Conservation (phyloP, 2,888 invertebrate species). For the Cheilosia variabilis region DNA sequence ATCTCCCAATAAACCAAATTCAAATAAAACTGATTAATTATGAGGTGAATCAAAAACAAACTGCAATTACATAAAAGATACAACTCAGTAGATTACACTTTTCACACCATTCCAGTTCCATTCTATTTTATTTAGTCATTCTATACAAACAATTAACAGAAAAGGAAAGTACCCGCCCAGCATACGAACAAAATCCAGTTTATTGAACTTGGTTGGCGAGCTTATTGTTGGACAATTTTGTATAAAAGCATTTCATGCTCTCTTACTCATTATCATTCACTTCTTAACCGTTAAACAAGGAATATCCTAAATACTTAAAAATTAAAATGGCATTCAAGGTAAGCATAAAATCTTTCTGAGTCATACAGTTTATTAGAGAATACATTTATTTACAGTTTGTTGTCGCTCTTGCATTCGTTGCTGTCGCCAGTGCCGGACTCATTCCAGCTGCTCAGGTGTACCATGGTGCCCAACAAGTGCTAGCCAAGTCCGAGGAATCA, state of each 20-base stretch:
- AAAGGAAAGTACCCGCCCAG: background rate
- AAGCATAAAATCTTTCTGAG: conserved; percentile 6
- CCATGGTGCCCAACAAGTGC: conserved; percentile 72
- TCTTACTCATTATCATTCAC: conserved; percentile 42
- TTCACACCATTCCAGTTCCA: background rate
- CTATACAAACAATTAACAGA: background rate
- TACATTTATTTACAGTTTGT: conserved; percentile 75
- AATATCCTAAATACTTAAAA: conserved; percentile 73
- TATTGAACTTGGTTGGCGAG: conserved; percentile 33
- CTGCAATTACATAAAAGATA: no score
- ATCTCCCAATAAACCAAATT: no score
- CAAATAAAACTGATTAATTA: no score
- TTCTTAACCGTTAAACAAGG: conserved; percentile 17
- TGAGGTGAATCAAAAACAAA: no score
- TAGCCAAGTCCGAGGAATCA: conserved; percentile 74
- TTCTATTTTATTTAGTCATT: background rate
- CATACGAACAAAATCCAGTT: conserved; percentile 48
- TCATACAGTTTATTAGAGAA: no score
- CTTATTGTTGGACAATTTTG: background rate
- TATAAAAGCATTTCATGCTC: conserved; percentile 49
- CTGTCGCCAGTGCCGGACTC: conserved; percentile 78
- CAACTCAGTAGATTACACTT: background rate
- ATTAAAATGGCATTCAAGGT: conserved; percentile 79
- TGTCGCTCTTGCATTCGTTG: conserved; percentile 78
- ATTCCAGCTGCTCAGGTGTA: conserved; percentile 62